These are phyloP conservation scores for Diabrotica virgifera DNA, from an alignment of 1,140 invertebrate genomes.

Conservation along the genomic window DNA sequence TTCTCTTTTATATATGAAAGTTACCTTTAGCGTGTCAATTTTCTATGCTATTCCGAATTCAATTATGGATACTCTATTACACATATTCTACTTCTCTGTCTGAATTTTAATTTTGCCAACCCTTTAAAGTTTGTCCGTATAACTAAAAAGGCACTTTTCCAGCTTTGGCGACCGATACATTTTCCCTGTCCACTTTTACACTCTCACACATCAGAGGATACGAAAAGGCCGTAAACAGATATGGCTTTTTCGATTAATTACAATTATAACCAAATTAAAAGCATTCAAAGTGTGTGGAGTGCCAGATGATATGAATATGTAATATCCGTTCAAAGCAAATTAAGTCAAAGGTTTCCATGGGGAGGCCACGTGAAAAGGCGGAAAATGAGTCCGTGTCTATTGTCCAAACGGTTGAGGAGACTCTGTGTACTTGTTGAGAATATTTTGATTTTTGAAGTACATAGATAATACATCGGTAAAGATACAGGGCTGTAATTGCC, in stretches of 20 bases:
- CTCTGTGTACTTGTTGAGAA: background rate
- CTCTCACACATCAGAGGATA: background rate
- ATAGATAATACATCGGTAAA: constrained; percentile 5
- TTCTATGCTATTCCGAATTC: too few relatives aligned
- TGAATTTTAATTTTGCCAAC: background rate
- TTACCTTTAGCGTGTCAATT: too few relatives aligned
- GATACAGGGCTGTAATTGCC: background rate
- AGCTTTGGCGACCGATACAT: background rate
- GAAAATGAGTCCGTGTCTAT: background rate
- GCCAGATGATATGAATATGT: constrained; percentile 14
- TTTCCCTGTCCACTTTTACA: background rate
- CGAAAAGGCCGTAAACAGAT: constrained; percentile 13
- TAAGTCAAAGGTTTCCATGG: constrained; percentile 22
- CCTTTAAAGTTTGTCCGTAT: background rate
- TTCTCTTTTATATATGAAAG: too few relatives aligned
- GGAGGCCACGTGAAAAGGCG: background rate
- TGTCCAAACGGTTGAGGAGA: constrained; percentile 9
- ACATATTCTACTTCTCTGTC: too few relatives aligned
- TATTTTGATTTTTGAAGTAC: constrained; percentile 18
- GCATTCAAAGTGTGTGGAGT: constrained; percentile 9
- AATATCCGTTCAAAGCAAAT: constrained; percentile 11
- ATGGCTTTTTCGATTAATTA: constrained; percentile 20
- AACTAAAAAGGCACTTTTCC: background rate
- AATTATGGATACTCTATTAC: too few relatives aligned
- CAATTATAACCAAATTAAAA: constrained; percentile 19